Evolutionary conservation across 37 sponge, comb jelly and placozoan species (phyloP), one percentile per base, ranked within the genome.

Genomic region (Cliona cf. orientalis): DNA sequence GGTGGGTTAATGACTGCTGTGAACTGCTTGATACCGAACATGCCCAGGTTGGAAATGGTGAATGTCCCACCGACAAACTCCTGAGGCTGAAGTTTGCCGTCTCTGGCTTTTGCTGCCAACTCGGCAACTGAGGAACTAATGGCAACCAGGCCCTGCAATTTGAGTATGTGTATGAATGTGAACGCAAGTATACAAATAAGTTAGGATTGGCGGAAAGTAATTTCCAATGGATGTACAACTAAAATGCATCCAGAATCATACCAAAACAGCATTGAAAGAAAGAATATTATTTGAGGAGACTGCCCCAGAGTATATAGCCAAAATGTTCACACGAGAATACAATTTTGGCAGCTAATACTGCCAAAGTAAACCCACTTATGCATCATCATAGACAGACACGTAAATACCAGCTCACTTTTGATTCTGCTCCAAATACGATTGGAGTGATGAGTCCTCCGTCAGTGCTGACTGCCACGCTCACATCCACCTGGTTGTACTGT

Each of bases 61-160:
- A 96, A 96, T 34, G 97, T 96, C 5, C 97, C 97, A 53, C 97
- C 97, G 76, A 91, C 90, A 89, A 88, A 98, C 75, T 98, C 99
- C 25, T 87, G 79, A 0, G 99, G 99, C 69, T 91, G 71, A 12
- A 98, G 89, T 41, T 79, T 91, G 0, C 93, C 93, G 36, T 23
- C 57, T 43, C 89, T 60, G 0, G 99, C 99, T 69, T 85, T 96
- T 83, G 87, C 88, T 49, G 92, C 92, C 36, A 98, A 82, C 37
- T 75, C 71, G 35, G 34, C 60, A 42, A 89, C 75, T 55, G 94
- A 92, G 17, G 58, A 25, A 75, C 82, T 96, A 71, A 98, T 98
- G 28, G 79, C 57, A 31, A 37, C 57, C 66, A 98, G 79, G 0
- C 99, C 97, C 95, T 94, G 68, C 1, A 37, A 0, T n/a, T n/a